Percentiles rank a stretch among this genome's conserved stretches.
Conservation (phyloP, 2,797 vertebrate genomes). For the Carapus acus region DNA sequence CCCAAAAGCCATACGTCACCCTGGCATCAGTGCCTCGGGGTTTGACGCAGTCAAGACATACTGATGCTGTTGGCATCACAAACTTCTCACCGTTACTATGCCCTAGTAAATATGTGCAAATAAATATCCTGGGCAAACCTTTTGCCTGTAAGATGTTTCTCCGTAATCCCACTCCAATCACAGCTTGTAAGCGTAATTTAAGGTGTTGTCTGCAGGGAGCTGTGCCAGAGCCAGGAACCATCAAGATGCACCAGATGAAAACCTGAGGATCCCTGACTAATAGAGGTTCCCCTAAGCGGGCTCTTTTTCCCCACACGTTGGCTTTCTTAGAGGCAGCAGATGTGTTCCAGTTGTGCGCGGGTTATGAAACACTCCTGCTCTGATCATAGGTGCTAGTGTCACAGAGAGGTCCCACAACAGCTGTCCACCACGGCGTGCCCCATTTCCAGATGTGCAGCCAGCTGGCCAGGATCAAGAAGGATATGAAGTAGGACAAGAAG, state of each 20-base stretch:
- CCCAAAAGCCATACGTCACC: constrained; percentile 9
- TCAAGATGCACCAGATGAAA: neutral
- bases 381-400: constrained; percentile 31
- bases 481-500: neutral
- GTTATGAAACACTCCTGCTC: constrained; percentile 32
- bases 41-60: constrained; percentile 18
- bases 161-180: constrained; percentile 3
- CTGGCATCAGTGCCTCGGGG: neutral
- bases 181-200: constrained; percentile 2
- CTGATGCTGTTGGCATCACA: constrained; percentile 18
- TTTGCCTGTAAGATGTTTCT: neutral
- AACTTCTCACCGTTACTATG: constrained; percentile 21
- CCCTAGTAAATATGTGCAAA: too few species aligned
- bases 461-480: constrained; percentile 21
- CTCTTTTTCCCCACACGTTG: constrained; percentile 22
- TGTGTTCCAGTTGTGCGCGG: constrained; percentile 17
- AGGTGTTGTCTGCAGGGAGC: neutral
- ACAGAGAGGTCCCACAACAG: constrained; percentile 37
- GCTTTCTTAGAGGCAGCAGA: constrained; percentile 16
- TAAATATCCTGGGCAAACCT: constrained; percentile 2
- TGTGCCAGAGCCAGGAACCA: neutral
- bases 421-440: constrained; percentile 33
- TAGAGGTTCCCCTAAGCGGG: constrained; percentile 1
- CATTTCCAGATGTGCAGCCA: constrained; percentile 46
- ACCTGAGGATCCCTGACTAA: constrained; percentile 3